Conservation (phyloP, 1,140 invertebrate species). For the Heliconius himera region DNA sequence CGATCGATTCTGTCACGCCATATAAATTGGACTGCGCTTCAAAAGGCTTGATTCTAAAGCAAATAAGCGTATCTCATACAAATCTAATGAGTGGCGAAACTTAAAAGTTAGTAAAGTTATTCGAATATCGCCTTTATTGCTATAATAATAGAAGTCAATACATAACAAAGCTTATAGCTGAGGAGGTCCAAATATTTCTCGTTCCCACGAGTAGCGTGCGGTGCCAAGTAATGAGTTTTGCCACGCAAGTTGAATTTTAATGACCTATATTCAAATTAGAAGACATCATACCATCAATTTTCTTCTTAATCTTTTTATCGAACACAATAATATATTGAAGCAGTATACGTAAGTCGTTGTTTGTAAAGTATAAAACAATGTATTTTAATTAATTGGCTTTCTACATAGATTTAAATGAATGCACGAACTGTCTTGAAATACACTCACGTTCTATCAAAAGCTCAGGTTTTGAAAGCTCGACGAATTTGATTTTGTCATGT, state of each 20-base stretch:
- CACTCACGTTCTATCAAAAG: neutral
- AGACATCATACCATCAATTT: constrained; percentile 29
- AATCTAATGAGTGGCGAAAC: constrained; percentile 17
- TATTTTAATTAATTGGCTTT: neutral
- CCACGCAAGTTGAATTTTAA: constrained; percentile 44
- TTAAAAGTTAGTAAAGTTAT: neutral
- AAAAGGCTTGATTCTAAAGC: constrained; percentile 26
- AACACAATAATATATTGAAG: neutral
- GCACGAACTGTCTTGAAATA: neutral
- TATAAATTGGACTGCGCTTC: constrained; percentile 25
- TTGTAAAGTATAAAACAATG: neutral
- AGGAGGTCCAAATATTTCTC: constrained; percentile 16
- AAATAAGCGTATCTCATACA: constrained; percentile 27
- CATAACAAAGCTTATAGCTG: neutral
- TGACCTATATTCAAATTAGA: constrained; percentile 32
- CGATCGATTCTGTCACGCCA: constrained; percentile 21
- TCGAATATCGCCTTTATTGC: constrained; percentile 9
- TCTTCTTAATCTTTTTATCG: constrained; percentile 30
- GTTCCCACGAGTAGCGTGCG: constrained; percentile 45
- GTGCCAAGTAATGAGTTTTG: constrained; percentile 41
- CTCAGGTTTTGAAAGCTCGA: neutral
- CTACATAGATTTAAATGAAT: neutral
- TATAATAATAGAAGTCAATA: neutral
- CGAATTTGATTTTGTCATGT: neutral
- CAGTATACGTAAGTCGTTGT: neutral